Evolutionary conservation across 2,888 invertebrate genomes (phyloP), one percentile per base, ranked within the genome.

Genomic region (Heliothis peltigera): DNA sequence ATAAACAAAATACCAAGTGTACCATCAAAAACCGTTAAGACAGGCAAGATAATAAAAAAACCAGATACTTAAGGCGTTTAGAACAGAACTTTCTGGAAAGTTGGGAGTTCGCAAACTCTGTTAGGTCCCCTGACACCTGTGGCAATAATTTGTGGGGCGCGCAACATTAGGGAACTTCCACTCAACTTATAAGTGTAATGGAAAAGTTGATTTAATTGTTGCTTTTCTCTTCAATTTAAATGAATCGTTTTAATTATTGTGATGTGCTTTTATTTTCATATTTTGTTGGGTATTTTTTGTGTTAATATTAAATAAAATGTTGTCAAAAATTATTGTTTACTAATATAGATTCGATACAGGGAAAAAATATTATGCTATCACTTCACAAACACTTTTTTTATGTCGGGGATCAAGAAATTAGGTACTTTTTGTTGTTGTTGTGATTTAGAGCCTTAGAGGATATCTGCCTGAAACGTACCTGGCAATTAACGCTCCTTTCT

Each of bases 71-170:
- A 70, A 49, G 47, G 53, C 64, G 28, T 72, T 72, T 60, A 64
- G 56, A 46, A 46, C 39, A 49, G 43, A 75, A 72, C 58, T 72
- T 72, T 72, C 8, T 21, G 19, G 5, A 39, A 59, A 44, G 48
- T 59, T 56, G 42, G 21, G 64, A 75, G 70, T 75, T 70, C 28
- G 52, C 35, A 21, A 60, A 72, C 43, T 76, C 64, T 44, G 59
- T 46, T 71, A 60, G 46, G 72, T 73, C 77, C 47, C 76, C 49
- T 54, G 72, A 71, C 72, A 73, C 72, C 77, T 73, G 72, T 70
- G 54, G 71, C 54, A 53, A 64, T 73, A 64, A 73, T 73, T 73
- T 60, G 57, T 64, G 71, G 57, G 56, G 39, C 52, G 32, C 77
- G 44, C 64, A 72, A 71, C 77, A 73, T 76, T 64, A 55, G 52